Base-by-base conservation (phyloP, 30 jellyfish, hydroid and myxozoan genomes). In the Rhopilema esculentum region DNA sequence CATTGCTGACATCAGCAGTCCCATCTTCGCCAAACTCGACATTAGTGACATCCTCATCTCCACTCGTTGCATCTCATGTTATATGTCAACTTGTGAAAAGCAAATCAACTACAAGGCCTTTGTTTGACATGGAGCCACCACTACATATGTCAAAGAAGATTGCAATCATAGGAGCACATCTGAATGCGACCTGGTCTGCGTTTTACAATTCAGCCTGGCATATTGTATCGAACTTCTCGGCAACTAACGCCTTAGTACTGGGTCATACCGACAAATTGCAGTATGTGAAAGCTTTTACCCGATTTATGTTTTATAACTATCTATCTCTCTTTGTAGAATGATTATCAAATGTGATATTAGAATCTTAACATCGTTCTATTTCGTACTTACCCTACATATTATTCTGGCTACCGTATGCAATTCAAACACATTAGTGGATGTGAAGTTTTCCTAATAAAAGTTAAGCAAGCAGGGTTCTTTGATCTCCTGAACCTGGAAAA, bases 181-280 rank as follows among this genome's bases (percentile, higher is more conserved):
- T 7, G 29, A 24, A 27, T 63, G 81, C 82, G 0, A 31, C 81
- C 20, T 80, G 72, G 82, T 23, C n/a, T 9, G 90, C 82, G 6
- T 80, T 27, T 40, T 80, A 29, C 65, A 26, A 68, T 0, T 68
- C 64, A 18, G 7, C 25, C n/a, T 80, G 90, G 90, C 80, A 80
- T 48, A 25, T 24, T 17, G 90, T 80, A n/a, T 1, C 73, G 1
- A 66, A 65, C 66, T 7, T 66, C 23, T 22, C 80, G 18, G 62
- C 26, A 20, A 17, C 30, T 2, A 80, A 49, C 20, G 90, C 90
- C 2, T 32, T 80, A 61, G 90, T 80, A 12, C 82, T 80, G 21
- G 67, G 90, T 51, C 53, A 68, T 50, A 23, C 53, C 28, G 90
- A 80, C 48, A 80, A 80, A 26, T n/a, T 79, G n/a, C 77, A 79